These are phyloP conservation scores for Nothoprocta pentlandii DNA, from an alignment of 2,113 vertebrate species.

Conservation along the genomic window DNA sequence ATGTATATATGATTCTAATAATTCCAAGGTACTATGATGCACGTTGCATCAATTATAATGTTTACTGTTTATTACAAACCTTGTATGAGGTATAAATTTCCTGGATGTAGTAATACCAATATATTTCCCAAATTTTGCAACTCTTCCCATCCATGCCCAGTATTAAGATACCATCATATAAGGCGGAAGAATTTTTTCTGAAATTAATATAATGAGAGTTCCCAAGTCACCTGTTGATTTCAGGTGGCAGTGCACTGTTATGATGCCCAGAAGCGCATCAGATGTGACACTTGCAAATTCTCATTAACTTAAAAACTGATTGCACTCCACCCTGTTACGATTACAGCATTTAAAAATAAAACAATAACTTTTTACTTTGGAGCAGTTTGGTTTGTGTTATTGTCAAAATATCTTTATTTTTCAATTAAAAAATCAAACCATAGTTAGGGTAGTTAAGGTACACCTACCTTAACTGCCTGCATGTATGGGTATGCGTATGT, in stretches of 20 bases:
- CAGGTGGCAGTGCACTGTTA: background rate
- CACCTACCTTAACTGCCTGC: background rate
- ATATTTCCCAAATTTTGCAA: background rate
- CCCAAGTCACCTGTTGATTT: background rate
- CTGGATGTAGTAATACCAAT: background rate
- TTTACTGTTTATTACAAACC: background rate
- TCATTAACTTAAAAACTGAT: background rate
- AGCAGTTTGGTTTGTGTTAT: background rate
- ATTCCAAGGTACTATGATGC: background rate
- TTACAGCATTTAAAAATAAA: background rate
- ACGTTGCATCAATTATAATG: background rate
- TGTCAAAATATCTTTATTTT: background rate
- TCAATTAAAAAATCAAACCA: background rate
- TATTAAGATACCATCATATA: background rate
- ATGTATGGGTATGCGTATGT: fast-evolving
- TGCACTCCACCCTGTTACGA: background rate
- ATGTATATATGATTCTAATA: background rate
- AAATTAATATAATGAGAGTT: background rate
- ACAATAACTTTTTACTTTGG: background rate
- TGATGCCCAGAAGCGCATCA: background rate
- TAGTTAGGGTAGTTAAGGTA: background rate
- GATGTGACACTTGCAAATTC: background rate
- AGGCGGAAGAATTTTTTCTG: background rate
- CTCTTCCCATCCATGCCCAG: fast-evolving
- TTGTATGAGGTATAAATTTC: background rate